Conservation (phyloP, 2,797 vertebrate genomes). For the Micrastur ruficollis region DNA sequence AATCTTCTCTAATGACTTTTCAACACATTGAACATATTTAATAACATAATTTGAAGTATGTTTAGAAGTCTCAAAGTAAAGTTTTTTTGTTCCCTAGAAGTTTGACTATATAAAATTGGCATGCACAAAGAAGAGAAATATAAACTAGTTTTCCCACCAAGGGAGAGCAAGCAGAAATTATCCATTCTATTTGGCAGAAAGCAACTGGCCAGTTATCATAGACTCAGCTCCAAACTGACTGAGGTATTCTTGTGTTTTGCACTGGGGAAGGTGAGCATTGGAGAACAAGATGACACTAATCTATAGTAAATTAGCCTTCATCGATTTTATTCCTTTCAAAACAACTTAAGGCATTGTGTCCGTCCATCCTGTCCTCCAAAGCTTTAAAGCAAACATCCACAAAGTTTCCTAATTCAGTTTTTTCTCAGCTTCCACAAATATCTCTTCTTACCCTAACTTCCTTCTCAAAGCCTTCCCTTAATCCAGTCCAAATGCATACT, state of each 20-base stretch:
- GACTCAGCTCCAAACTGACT: not conserved
- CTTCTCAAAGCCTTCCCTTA: not conserved
- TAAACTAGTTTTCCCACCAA: conserved; percentile 1
- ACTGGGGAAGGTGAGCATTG: not conserved
- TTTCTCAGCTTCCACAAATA: not conserved
- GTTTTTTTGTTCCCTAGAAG: not conserved
- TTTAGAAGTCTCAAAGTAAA: not conserved
- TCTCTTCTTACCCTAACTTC: not conserved
- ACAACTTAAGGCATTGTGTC: not conserved
- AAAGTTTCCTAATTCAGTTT: not conserved
- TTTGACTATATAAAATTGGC: not conserved
- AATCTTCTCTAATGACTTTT: not conserved
- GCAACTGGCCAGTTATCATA: not conserved
- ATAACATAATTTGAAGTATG: not conserved
- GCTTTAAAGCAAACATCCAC: not conserved
- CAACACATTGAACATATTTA: not conserved
- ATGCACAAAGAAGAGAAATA: not conserved
- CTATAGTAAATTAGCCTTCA: not conserved
- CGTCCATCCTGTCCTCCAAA: not conserved
- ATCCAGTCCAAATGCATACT: not conserved
- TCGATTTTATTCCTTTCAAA: not conserved
- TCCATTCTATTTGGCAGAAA: not conserved
- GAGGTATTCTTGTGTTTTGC: not conserved
- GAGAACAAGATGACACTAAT: not conserved
- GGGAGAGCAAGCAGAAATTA: not conserved